Percentiles rank a stretch among this genome's conserved stretches.
Conservation (phyloP, 92 coral and sea anemone genomes). For the Phenganax marumi region DNA sequence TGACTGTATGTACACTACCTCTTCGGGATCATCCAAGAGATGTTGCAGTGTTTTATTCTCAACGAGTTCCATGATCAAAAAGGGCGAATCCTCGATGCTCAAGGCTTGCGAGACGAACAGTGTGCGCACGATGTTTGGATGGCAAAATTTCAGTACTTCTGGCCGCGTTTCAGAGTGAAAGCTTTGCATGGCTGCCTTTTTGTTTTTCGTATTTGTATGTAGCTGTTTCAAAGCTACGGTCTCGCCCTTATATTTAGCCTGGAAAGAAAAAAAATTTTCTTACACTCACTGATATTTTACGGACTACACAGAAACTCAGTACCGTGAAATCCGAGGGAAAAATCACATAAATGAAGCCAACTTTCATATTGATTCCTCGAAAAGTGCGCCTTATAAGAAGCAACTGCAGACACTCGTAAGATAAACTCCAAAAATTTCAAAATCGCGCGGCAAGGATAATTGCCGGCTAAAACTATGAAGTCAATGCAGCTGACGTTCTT, state of each 20-base stretch:
- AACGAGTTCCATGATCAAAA: constrained; percentile 87
- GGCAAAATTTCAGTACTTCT: constrained; percentile 73
- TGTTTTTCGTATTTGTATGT: constrained; percentile 92
- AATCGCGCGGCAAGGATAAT: too few relatives aligned
- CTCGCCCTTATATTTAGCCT: constrained; percentile 71
- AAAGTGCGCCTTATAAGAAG: too few relatives aligned
- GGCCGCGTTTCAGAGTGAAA: constrained; percentile 78
- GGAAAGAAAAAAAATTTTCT: constrained; percentile 23
- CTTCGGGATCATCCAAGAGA: constrained; percentile 74
- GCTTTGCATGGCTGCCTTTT: constrained; percentile 96
- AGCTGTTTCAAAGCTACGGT: constrained; percentile 80
- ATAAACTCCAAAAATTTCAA: too few relatives aligned
- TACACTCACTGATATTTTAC: too few relatives aligned
- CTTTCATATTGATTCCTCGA: too few relatives aligned
- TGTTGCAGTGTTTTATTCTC: constrained; percentile 80
- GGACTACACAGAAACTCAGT: too few relatives aligned
- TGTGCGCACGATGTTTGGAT: constrained; percentile 81
- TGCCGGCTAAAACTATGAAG: too few relatives aligned
- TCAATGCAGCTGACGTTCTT: too few relatives aligned
- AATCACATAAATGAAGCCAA: too few relatives aligned
- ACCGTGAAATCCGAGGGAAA: too few relatives aligned
- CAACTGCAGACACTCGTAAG: too few relatives aligned
- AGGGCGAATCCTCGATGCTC: constrained; percentile 80
- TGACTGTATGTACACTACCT: too few relatives aligned
- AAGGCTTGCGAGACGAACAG: constrained; percentile 63